Conservation (phyloP, 2,888 invertebrate genomes). For the Teleiodes luculella region DNA sequence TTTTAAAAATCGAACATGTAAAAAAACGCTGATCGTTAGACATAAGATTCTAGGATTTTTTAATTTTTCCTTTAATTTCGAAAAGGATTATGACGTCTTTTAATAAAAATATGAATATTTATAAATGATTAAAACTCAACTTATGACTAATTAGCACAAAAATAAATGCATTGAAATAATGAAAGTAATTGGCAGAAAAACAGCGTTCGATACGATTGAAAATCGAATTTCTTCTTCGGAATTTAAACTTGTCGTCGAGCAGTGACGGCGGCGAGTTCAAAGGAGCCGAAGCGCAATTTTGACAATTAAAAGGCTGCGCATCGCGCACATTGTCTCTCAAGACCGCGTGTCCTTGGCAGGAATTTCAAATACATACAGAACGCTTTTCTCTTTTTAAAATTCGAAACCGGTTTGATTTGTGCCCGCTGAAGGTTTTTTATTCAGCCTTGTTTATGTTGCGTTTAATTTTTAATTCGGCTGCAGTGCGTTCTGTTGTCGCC, state of each 20-base stretch:
- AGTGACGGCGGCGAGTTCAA: constrained; percentile 59
- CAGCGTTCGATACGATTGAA: constrained; percentile 33
- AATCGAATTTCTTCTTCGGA: constrained; percentile 42
- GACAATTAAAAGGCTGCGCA: constrained; percentile 74
- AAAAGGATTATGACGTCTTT: no score
- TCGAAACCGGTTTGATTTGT: constrained; percentile 59
- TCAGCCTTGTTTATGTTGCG: constrained; percentile 31
- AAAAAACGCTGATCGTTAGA: no score
- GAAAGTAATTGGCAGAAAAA: constrained; percentile 14
- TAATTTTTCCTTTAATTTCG: no score
- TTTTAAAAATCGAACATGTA: no score
- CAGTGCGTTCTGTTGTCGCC: constrained; percentile 5
- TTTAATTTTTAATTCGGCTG: constrained; percentile 38
- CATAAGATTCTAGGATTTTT: no score
- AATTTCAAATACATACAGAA: constrained; percentile 58
- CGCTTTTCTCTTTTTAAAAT: constrained; percentile 43
- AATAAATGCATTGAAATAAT: no score
- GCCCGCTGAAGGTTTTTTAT: constrained; percentile 30
- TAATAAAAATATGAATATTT: no score
- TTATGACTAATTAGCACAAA: no score
- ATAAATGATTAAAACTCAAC: no score
- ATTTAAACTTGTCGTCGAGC: constrained; percentile 29
- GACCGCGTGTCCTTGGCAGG: constrained; percentile 66
- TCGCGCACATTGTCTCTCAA: constrained; percentile 57
- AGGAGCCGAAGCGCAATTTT: constrained; percentile 57